Conservation (phyloP, 2,888 invertebrate species). For the Drosophila monieri region DNA sequence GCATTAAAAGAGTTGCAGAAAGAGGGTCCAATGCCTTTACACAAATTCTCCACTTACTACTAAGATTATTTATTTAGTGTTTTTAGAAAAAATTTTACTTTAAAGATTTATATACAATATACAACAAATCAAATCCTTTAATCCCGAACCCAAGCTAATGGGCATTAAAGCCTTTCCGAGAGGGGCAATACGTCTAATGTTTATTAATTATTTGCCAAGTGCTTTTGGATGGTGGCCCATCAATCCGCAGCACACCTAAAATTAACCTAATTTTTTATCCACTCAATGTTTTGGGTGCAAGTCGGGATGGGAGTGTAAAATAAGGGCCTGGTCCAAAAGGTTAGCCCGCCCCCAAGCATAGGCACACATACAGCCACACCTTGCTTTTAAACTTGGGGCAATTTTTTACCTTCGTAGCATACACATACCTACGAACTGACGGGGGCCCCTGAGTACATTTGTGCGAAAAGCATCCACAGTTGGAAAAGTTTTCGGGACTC, state of each 20-base stretch:
- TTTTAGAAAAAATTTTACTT: background rate
- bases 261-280: slow-evolving; percentile 76
- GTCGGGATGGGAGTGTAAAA: slow-evolving; percentile 21
- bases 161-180: slow-evolving; percentile 1
- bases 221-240: slow-evolving; percentile 69
- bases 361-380: slow-evolving; percentile 20
- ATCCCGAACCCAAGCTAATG: slow-evolving; percentile 2
- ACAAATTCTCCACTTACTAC: background rate
- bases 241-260: slow-evolving; percentile 63
- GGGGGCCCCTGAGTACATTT: slow-evolving; percentile 70
- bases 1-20: background rate
- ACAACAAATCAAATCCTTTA: slow-evolving; percentile 3
- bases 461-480: slow-evolving; percentile 49
- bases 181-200: slow-evolving; percentile 25
- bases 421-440: slow-evolving; percentile 32
- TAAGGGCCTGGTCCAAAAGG: slow-evolving; percentile 12
- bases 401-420: slow-evolving; percentile 62
- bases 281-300: slow-evolving; percentile 45
- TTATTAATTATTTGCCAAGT: slow-evolving; percentile 77
- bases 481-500: slow-evolving; percentile 53
- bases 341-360: slow-evolving; percentile 9
- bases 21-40: background rate
- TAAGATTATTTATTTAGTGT: slow-evolving; percentile 1
- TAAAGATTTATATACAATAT: background rate
- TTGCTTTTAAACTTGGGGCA: slow-evolving; percentile 60